Percentiles rank a stretch among this genome's conserved stretches.
These are phyloP conservation scores for Struthio camelus DNA, from an alignment of 2,113 vertebrate genomes.

Conservation along the genomic window DNA sequence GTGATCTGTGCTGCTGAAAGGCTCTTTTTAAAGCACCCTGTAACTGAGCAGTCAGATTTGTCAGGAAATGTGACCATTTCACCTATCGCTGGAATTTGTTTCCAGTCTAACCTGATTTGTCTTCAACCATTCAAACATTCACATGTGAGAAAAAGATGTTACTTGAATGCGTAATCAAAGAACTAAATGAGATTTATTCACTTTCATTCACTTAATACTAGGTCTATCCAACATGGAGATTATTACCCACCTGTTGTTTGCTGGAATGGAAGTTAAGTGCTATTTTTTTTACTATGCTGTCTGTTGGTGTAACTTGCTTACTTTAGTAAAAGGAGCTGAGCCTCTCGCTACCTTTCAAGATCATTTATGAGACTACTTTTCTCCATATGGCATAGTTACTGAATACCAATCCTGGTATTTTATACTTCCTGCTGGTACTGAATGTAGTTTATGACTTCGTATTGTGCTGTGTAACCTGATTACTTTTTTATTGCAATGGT, in stretches of 20 bases:
- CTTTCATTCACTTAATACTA: not conserved
- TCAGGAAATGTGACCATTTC: conserved; percentile 19
- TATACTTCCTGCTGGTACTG: not conserved
- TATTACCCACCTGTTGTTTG: not conserved
- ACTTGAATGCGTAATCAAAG: conserved; percentile 18
- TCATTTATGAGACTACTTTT: not conserved
- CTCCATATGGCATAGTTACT: not conserved
- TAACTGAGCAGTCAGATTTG: conserved; percentile 13
- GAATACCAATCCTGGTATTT: not conserved
- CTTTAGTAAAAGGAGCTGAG: not conserved
- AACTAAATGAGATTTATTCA: conserved; percentile 32
- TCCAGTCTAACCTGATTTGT: not conserved
- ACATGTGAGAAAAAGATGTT: not conserved
- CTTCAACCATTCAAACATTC: conserved; percentile 31
- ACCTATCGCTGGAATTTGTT: conserved; percentile 35
- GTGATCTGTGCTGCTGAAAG: not conserved
- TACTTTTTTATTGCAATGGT: not conserved
- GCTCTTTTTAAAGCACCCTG: conserved; percentile 9
- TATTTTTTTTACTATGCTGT: not conserved
- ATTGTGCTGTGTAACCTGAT: not conserved
- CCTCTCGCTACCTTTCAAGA: not conserved
- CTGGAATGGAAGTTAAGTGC: not conserved
- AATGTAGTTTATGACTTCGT: not conserved
- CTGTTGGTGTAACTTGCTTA: not conserved
- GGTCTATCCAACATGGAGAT: not conserved